phyloP scores from a whole-genome alignment of 2,888 invertebrate genomes.

The Pediacus dermestoides region DNA sequence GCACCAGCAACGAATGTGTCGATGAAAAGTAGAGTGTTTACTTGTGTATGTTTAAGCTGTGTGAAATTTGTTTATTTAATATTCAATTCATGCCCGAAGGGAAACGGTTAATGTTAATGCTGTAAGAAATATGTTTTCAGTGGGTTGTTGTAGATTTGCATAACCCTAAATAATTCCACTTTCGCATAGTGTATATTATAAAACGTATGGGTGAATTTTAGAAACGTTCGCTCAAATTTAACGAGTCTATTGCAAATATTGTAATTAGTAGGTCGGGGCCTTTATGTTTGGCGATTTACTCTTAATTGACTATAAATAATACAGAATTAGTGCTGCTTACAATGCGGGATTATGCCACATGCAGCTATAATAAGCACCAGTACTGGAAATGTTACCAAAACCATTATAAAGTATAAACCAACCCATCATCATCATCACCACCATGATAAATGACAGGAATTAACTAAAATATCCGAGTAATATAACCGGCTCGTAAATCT shows the following conservation, averaged over 20 bases:
- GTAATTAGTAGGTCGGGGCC: constrained; percentile 23
- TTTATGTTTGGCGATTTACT: constrained; percentile 23
- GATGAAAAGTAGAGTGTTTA: constrained; percentile 1
- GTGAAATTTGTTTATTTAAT: constrained; percentile 3
- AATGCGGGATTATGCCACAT: constrained; percentile 19
- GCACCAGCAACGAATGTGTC: no score
- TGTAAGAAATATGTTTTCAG: constrained; percentile 20
- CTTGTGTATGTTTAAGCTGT: constrained; percentile 3
- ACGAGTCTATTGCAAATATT: constrained; percentile 21
- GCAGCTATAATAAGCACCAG: constrained; percentile 18
- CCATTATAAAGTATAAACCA: no score
- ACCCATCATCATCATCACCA: no score
- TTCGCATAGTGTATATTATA: constrained; percentile 5
- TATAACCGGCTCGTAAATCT: no score
- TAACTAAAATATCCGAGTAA: no score
- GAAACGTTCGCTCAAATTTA: constrained; percentile 6
- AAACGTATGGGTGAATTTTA: constrained; percentile 9
- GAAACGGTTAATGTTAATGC: constrained; percentile 20
- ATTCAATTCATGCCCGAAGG: constrained; percentile 14
- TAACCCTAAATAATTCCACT: constrained; percentile 21
- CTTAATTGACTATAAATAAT: constrained; percentile 24
- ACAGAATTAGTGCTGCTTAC: constrained; percentile 21
- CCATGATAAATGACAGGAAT: no score
- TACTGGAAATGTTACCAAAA: no score
- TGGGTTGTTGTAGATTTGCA: constrained; percentile 19